Conservation (phyloP, 2,797 vertebrate species). For the Trematomus bernacchii region DNA sequence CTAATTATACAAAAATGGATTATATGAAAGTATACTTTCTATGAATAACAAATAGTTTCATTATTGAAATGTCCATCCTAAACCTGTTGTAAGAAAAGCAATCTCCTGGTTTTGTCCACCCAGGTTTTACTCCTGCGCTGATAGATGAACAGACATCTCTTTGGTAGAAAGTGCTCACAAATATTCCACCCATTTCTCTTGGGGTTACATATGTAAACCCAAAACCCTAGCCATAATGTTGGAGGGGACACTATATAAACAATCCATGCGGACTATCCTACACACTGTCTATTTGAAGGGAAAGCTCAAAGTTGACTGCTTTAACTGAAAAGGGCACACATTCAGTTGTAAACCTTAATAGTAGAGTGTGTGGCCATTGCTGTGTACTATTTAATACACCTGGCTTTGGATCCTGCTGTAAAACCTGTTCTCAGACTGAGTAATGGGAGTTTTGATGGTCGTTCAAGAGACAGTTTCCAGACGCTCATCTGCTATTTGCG, state of each 20-base stretch:
- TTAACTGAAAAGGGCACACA: conserved; percentile 24
- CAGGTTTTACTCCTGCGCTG: conserved; percentile 63
- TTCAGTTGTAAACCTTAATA: not conserved
- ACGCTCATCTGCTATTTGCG: conserved; percentile 46
- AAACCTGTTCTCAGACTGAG: conserved; percentile 46
- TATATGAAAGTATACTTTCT: conserved; percentile 56
- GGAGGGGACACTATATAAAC: conserved; percentile 26
- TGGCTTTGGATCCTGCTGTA: conserved; percentile 58
- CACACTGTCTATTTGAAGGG: conserved; percentile 5
- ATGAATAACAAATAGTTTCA: conserved; percentile 78
- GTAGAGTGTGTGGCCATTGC: not conserved
- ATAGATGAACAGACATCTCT: conserved; percentile 61
- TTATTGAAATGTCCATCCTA: conserved; percentile 76
- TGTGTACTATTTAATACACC: conserved; percentile 35
- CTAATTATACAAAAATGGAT: conserved; percentile 59
- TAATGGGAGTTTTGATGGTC: conserved; percentile 47
- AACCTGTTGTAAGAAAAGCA: conserved; percentile 69
- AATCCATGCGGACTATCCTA: conserved; percentile 16
- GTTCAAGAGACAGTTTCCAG: conserved; percentile 54
- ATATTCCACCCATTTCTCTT: conserved; percentile 39
- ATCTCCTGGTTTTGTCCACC: conserved; percentile 70
- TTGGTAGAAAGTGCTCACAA: conserved; percentile 36
- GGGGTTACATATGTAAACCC: conserved; percentile 39
- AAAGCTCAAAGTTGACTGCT: conserved; percentile 10
- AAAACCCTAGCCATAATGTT: conserved; percentile 12